Base-by-base conservation (phyloP, 2,113 vertebrate genomes). In the Neolamprologus modestus region DNA sequence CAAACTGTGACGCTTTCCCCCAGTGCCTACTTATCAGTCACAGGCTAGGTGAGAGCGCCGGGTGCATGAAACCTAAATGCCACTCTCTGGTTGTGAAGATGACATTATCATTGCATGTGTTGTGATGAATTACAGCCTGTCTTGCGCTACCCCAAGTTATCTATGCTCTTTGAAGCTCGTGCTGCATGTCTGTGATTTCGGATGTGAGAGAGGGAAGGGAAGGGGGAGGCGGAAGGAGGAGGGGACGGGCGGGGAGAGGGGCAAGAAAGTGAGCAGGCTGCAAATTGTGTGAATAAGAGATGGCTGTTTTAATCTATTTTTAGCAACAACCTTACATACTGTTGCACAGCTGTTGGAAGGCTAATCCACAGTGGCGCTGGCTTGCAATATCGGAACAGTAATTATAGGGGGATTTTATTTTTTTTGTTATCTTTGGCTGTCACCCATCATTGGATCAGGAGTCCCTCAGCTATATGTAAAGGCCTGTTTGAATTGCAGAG, bases 111-210 rank as follows among this genome's bases (percentile, higher is more conserved):
- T 89, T 88, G 92, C 84, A 73, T 82, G 85, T 86, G 93, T 89
- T 92, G 89, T 87, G 89, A 68, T 92, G 91, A 93, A 93, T 93
- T 87, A 84, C 91, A 87, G 91, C 89, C 89, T 81, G 87, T 85
- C 89, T 89, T 84, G 87, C 78, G 35, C 89, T 90, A 78, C 83
- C 76, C 91, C 37, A 81, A 91, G 90, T 96, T 96, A 96, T 95
- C 95, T 93, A 94, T 95, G 95, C 94, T 96, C 94, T 96, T 96
- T 96, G 95, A 96, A 95, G 95, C 93, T 76, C 8, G 47, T 90
- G 94, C 93, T 85, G 91, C 92, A 90, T 42, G 92, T 90, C 92
- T 92, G 84, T 35, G 61, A 92, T 91, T 94, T 94, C 50, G 78
- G 89, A 88, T 92, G 89, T 81, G 63, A 9, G 47, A 16, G 84